Conservation (phyloP, 2,797 vertebrate genomes). For the Danionella dracula region DNA sequence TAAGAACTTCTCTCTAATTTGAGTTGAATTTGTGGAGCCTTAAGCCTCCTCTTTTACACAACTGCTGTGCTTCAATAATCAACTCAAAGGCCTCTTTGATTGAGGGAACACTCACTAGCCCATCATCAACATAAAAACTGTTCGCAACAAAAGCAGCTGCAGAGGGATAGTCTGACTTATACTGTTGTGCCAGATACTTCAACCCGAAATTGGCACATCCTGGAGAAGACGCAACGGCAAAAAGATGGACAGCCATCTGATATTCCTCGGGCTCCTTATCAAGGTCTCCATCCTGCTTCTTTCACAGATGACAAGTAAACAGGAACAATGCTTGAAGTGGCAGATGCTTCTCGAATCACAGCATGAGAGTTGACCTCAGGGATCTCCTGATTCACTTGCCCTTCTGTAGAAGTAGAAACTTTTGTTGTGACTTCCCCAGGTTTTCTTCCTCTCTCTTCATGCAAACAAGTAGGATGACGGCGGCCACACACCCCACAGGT, state of each 20-base stretch:
- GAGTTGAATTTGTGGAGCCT: background rate
- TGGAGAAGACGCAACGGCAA: background rate
- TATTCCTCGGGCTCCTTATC: background rate
- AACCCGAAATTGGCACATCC: background rate
- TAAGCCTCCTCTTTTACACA: background rate
- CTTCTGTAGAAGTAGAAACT: background rate
- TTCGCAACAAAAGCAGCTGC: no score
- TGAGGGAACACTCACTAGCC: background rate
- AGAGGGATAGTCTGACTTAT: no score
- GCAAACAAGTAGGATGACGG: conserved; percentile 16
- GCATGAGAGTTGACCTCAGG: conserved; percentile 26
- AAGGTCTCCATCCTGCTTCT: background rate
- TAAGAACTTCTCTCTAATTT: background rate
- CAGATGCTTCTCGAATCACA: background rate
- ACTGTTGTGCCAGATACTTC: background rate
- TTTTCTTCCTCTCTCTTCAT: background rate
- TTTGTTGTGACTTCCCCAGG: background rate
- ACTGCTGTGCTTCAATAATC: background rate
- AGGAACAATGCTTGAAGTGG: conserved; percentile 45
- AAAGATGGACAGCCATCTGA: background rate
- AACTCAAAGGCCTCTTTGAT: background rate
- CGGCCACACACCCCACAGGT: background rate
- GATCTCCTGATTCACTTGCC: background rate
- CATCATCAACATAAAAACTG: background rate
- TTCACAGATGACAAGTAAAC: conserved; percentile 35